Percentiles rank a stretch among this genome's conserved stretches.
phyloP scores from a whole-genome alignment of 2,113 vertebrate genomes.

The Oreochromis niloticus region DNA sequence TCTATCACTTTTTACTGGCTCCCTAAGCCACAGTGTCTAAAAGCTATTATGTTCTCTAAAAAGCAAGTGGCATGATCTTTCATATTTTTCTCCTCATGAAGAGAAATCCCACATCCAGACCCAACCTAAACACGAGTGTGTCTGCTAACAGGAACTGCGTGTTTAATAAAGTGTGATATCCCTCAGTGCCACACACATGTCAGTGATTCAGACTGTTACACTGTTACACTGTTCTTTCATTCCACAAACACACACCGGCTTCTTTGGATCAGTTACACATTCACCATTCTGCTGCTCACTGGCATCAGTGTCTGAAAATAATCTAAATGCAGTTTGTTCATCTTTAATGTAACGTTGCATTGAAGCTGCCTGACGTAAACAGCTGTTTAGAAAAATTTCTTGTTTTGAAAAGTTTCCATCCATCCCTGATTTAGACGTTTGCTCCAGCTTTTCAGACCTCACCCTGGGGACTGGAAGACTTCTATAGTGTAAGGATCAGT shows the following conservation, averaged over 20 bases:
- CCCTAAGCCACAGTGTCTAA: not conserved
- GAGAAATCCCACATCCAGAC: not conserved
- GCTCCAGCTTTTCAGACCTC: not conserved
- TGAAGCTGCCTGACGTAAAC: not conserved
- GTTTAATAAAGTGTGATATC: not conserved
- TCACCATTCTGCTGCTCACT: not conserved
- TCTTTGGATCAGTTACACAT: not conserved
- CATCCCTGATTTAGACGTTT: not conserved
- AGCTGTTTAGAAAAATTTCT: not conserved
- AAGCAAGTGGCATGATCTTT: not conserved
- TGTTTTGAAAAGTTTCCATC: not conserved
- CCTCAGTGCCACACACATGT: not conserved
- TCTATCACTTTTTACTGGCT: not conserved
- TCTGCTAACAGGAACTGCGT: not conserved
- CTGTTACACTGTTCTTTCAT: not conserved
- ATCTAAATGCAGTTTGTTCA: not conserved
- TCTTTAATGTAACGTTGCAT: no score
- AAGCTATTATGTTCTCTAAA: not conserved
- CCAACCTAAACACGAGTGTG: not conserved
- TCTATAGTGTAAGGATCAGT: not conserved
- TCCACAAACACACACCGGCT: not conserved
- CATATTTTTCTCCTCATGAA: not conserved
- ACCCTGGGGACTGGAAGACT: not conserved
- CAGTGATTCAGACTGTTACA: not conserved
- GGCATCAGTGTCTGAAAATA: not conserved